A percentile compares a stretch with the other conserved stretches of the same genome.
These are phyloP conservation scores for Mus spretus DNA, from an alignment of 2,797 vertebrate genomes.

Conservation along the genomic window DNA sequence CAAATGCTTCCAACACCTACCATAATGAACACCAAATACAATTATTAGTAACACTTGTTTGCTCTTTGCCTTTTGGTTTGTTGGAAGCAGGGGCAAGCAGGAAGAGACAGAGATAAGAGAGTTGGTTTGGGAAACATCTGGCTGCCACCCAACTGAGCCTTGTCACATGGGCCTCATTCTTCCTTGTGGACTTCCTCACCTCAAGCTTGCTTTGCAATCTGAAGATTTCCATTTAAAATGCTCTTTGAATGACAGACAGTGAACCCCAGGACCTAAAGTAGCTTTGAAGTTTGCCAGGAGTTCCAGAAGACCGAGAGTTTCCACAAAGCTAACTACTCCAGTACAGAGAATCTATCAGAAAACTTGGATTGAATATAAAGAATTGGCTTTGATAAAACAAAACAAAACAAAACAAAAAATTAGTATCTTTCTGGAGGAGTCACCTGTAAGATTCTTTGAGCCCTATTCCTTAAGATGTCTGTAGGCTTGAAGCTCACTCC, in stretches of 20 bases:
- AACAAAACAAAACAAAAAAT: conserved; percentile 28
- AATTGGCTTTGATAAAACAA: conserved; percentile 67
- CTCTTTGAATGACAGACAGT: conserved; percentile 17
- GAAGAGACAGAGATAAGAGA: background rate
- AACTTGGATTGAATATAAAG: conserved; percentile 65
- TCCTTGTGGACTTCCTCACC: background rate
- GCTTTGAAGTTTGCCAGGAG: conserved; percentile 53
- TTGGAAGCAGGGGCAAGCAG: background rate
- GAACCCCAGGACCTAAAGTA: background rate
- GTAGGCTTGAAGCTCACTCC: conserved; percentile 55
- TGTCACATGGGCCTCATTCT: conserved; percentile 8
- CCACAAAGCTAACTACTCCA: conserved; percentile 1
- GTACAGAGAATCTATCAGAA: background rate
- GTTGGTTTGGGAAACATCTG: conserved; percentile 54
- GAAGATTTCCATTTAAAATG: conserved; percentile 46
- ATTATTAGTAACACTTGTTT: background rate
- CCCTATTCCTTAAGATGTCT: conserved; percentile 51
- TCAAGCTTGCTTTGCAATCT: conserved; percentile 38
- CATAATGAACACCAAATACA: background rate
- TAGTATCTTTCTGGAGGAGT: conserved; percentile 60
- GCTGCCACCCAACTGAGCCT: background rate
- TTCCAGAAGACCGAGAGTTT: conserved; percentile 16
- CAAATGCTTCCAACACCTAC: background rate
- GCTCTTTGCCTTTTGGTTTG: background rate
- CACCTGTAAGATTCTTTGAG: background rate